Base-by-base conservation (phyloP, 2,888 invertebrate genomes). In the Elgonia sp. region DNA sequence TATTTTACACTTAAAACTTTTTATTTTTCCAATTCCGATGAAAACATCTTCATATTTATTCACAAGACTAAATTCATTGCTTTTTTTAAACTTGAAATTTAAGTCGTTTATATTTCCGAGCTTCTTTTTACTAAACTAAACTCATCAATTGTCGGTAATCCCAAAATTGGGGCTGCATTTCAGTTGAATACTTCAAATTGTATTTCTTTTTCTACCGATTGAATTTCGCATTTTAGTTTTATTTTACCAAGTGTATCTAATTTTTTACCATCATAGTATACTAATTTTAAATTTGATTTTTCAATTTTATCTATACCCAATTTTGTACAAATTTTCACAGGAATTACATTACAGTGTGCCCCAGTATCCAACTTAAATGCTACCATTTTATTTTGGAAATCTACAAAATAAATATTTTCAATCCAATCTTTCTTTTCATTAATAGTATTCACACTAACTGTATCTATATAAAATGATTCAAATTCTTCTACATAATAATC, bases 1-100 rank as follows among this genome's bases (percentile, higher is more conserved):
- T 5, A 90, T 88, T 46, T 90, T 84, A 72, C 88, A 90, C 29
- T 85, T 75, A 76, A 39, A 82, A 50, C 69, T 42, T 69, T 77
- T 62, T 14, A 89, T 79, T 10, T 86, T 86, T 5, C 88, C 90
- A 0, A 88, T 79, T 18, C 89, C 88, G 63, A 77, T 76, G 84
- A 90, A 90, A n/a, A 83, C 21, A 39, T 87, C 84, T 57, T 67
- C 77, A 70, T 89, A 77, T 55, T 84, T 29, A 0, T 73, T 20
- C 6, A 89, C 18, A n/a, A n/a, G n/a, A n/a, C n/a, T n/a, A n/a
- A n/a, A n/a, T n/a, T n/a, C n/a, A n/a, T n/a, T n/a, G 55, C 7
- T 50, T 50, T 50, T 16, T 50, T 50, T 50, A 14, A 5, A 50
- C 16, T 50, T 14, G 50, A 14, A 5, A 50, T 5, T 16, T 14